phyloP scores from a whole-genome alignment of 1,140 invertebrate species.

The Elymnias hypermnestra region DNA sequence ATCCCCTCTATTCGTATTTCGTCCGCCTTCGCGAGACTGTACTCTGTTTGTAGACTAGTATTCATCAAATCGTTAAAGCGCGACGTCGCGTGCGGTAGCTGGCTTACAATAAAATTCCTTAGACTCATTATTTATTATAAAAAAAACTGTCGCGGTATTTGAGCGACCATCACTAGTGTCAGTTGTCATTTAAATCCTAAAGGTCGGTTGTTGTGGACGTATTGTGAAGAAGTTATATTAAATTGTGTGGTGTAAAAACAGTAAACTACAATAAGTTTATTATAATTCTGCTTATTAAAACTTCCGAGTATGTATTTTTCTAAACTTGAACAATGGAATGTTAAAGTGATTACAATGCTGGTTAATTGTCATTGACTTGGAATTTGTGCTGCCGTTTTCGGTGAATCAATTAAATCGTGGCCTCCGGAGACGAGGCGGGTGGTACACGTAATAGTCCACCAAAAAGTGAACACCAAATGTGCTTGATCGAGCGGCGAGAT shows the following conservation, averaged over 20 bases:
- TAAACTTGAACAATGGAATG: too few relatives aligned
- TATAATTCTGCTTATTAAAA: too few relatives aligned
- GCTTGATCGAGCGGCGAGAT: conserved; percentile 46
- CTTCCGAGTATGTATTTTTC: too few relatives aligned
- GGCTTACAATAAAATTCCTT: neutral
- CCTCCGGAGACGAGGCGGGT: conserved; percentile 36
- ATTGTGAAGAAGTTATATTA: too few relatives aligned
- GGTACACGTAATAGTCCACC: conserved; percentile 37
- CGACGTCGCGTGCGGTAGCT: conserved; percentile 9
- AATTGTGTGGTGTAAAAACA: too few relatives aligned
- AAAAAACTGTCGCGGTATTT: too few relatives aligned
- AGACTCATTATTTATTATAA: too few relatives aligned
- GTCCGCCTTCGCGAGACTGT: too few relatives aligned
- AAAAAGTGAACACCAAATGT: conserved; percentile 49
- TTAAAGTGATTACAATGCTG: neutral
- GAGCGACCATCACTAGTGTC: too few relatives aligned
- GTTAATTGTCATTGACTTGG: neutral
- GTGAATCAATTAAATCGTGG: conserved; percentile 42
- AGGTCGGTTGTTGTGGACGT: too few relatives aligned
- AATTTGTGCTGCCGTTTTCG: conserved; percentile 4
- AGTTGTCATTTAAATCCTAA: too few relatives aligned
- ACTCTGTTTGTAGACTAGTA: conserved; percentile 13
- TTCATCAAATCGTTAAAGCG: conserved; percentile 12
- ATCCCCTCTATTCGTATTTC: conserved; percentile 28
- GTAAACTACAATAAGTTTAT: too few relatives aligned